Evolutionary conservation across 2,797 vertebrate species (phyloP).

Genomic region (Spatula clypeata): DNA sequence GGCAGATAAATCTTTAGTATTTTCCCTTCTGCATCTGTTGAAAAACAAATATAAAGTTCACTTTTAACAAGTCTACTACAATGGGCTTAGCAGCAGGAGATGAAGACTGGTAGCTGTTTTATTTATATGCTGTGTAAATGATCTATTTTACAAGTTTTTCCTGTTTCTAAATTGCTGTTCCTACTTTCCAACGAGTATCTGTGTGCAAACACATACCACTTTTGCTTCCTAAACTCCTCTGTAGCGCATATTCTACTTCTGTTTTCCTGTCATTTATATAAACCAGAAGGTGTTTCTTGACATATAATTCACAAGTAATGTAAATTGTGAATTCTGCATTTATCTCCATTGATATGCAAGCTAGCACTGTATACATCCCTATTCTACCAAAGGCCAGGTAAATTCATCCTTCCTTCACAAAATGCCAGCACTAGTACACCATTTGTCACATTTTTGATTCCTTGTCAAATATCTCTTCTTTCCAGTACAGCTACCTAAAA

Average conservation of each 20-base stretch:
- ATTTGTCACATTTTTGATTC: neutral
- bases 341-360: neutral
- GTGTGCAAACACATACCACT: neutral
- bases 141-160: conserved; percentile 8
- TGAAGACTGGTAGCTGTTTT: neutral
- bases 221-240: neutral
- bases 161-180: neutral
- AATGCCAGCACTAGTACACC: neutral
- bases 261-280: neutral
- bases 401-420: neutral
- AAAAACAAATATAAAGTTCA: neutral
- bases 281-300: neutral
- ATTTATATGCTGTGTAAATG: neutral
- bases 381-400: neutral
- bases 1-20: neutral
- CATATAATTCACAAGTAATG: neutral
- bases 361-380: neutral
- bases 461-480: neutral
- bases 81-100: neutral
- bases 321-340: neutral
- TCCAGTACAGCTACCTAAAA: neutral
- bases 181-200: neutral
- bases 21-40: neutral
- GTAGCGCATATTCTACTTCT: neutral
- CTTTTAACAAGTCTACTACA: neutral